These are phyloP conservation scores for Autographa pulchrina DNA, from an alignment of 2,888 invertebrate species.

Conservation along the genomic window DNA sequence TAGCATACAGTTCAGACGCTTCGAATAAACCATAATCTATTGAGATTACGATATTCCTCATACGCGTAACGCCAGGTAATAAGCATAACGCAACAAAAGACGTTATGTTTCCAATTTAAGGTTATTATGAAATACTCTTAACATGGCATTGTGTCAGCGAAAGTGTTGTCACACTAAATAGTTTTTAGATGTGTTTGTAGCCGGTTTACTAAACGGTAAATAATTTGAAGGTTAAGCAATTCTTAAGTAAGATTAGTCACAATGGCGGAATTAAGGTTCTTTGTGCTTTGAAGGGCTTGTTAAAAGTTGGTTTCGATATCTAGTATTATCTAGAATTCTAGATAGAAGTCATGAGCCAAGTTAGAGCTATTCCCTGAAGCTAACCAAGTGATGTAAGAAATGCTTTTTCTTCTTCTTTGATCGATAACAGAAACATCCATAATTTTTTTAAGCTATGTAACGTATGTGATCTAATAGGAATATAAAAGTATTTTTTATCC, in stretches of 20 bases:
- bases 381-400: not conserved
- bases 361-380: not conserved
- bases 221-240: not conserved
- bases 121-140: conserved; percentile 57
- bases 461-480: too few species aligned
- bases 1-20: conserved; percentile 9
- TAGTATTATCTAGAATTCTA: not conserved
- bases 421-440: not conserved
- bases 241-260: not conserved
- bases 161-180: conserved; percentile 70
- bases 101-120: conserved; percentile 58
- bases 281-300: not conserved
- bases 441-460: too few species aligned
- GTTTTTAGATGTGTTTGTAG: conserved; percentile 49
- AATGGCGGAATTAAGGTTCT: not conserved
- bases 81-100: conserved; percentile 62
- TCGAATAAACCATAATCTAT: conserved; percentile 36
- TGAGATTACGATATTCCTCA: conserved; percentile 26
- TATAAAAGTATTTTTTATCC: conserved; percentile 37
- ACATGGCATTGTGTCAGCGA: conserved; percentile 62
- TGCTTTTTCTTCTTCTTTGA: too few species aligned
- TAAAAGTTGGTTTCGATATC: not conserved
- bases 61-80: conserved; percentile 50
- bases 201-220: too few species aligned
- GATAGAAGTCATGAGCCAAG: not conserved